Conservation (phyloP, 1,140 invertebrate species). For the Drosophila grimshawi region DNA sequence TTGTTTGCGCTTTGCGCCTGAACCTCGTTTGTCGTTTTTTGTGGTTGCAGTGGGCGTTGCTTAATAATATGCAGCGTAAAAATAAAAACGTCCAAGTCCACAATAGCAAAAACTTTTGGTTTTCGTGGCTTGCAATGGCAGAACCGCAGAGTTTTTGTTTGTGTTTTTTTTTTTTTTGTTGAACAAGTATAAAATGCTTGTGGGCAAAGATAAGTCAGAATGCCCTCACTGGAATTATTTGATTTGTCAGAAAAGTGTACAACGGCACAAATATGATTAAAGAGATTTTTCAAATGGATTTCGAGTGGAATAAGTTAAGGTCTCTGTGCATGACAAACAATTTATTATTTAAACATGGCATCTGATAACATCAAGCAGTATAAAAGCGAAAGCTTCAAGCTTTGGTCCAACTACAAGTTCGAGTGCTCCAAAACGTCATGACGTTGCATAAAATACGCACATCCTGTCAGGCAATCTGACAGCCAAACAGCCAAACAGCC, state of each 20-base stretch:
- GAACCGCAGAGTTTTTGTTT: background rate
- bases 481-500: background rate
- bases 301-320: constrained; percentile 3
- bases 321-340: constrained; percentile 9
- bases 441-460: constrained; percentile 60
- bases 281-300: constrained; percentile 23
- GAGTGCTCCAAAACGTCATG: constrained; percentile 51
- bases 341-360: constrained; percentile 42
- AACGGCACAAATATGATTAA: constrained; percentile 9
- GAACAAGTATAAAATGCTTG: background rate
- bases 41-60: constrained; percentile 15
- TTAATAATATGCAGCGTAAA: constrained; percentile 11
- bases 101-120: constrained; percentile 6
- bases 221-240: constrained; percentile 6
- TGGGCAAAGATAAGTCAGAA: background rate
- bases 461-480: constrained; percentile 9
- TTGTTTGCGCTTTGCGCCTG: constrained; percentile 13
- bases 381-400: constrained; percentile 28
- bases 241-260: background rate
- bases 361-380: constrained; percentile 17
- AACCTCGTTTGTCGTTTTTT: constrained; percentile 11
- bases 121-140: background rate
- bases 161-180: too few species aligned
- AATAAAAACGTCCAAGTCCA: background rate
- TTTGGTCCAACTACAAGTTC: constrained; percentile 7